Conservation (phyloP, 1,140 invertebrate species). For the Drosophila nigrodunni region DNA sequence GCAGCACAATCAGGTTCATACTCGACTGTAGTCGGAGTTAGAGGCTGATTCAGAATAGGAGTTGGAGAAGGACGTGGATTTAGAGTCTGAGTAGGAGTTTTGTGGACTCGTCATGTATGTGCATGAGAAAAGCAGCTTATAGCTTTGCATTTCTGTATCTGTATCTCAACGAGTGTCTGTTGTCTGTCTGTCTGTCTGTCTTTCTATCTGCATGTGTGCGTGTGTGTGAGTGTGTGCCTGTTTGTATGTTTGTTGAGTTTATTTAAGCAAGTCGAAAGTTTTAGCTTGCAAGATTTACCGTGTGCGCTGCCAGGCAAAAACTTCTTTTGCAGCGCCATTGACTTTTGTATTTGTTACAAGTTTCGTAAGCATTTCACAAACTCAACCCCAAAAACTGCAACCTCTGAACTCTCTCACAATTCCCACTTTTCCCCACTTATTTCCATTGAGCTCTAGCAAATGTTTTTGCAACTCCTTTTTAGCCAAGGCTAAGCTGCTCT, state of each 20-base stretch:
- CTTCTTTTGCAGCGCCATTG: slow-evolving; percentile 82
- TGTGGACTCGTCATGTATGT: slow-evolving; percentile 67
- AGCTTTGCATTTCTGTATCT: slow-evolving; percentile 50
- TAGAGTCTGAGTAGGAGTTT: background rate
- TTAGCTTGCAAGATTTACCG: slow-evolving; percentile 78
- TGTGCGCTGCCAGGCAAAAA: slow-evolving; percentile 77
- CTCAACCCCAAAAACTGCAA: slow-evolving; percentile 41
- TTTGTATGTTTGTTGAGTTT: slow-evolving; percentile 58
- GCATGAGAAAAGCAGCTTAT: slow-evolving; percentile 74
- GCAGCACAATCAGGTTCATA: slow-evolving; percentile 61
- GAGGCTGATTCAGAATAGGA: background rate
- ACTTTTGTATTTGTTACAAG: slow-evolving; percentile 82
- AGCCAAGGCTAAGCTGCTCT: slow-evolving; percentile 42
- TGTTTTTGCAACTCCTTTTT: slow-evolving; percentile 26
- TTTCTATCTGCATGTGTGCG: slow-evolving; percentile 18
- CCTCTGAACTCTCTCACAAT: slow-evolving; percentile 12
- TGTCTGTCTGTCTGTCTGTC: too few relatives aligned
- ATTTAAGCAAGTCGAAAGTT: slow-evolving; percentile 82
- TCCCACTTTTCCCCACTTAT: too few relatives aligned
- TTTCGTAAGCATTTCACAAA: slow-evolving; percentile 57
- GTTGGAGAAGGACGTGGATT: too few relatives aligned
- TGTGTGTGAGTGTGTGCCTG: slow-evolving; percentile 27
- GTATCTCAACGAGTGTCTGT: slow-evolving; percentile 34
- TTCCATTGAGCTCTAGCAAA: background rate
- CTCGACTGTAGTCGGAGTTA: slow-evolving; percentile 30